Evolutionary conservation across 2,113 vertebrate genomes (phyloP).

Genomic region (Tyrannus savana): DNA sequence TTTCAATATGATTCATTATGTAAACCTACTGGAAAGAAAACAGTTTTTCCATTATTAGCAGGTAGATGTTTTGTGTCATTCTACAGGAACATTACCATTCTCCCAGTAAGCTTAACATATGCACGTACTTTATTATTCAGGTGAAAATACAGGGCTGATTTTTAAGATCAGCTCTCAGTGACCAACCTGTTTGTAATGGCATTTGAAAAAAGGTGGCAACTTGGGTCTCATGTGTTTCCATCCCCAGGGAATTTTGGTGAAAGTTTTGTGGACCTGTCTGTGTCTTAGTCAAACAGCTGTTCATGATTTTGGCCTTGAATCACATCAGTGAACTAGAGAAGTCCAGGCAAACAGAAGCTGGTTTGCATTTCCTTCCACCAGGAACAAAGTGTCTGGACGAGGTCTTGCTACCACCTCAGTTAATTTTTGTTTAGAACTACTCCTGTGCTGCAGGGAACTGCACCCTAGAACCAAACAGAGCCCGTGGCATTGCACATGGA

Average conservation of each 20-base stretch:
- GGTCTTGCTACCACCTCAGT: neutral
- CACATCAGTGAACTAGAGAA: neutral
- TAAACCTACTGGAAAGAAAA: neutral
- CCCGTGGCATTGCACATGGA: neutral
- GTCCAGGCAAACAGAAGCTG: neutral
- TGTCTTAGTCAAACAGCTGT: neutral
- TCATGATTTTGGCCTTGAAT: neutral
- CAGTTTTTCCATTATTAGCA: neutral
- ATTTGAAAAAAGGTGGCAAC: neutral
- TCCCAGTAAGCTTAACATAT: neutral
- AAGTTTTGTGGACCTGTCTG: neutral
- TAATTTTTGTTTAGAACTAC: neutral
- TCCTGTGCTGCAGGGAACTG: neutral
- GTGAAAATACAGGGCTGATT: neutral
- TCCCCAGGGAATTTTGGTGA: neutral
- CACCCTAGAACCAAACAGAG: neutral
- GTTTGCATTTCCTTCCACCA: neutral
- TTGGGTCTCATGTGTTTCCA: neutral
- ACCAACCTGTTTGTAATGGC: neutral
- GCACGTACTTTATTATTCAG: neutral
- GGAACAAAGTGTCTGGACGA: neutral
- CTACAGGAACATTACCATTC: neutral
- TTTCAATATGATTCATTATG: neutral
- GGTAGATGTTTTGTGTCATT: neutral
- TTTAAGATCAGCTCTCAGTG: neutral